A percentile compares a stretch with the other conserved stretches of the same genome.
Evolutionary conservation across 1,140 invertebrate species (phyloP).

Genomic region (Cherax destructor): DNA sequence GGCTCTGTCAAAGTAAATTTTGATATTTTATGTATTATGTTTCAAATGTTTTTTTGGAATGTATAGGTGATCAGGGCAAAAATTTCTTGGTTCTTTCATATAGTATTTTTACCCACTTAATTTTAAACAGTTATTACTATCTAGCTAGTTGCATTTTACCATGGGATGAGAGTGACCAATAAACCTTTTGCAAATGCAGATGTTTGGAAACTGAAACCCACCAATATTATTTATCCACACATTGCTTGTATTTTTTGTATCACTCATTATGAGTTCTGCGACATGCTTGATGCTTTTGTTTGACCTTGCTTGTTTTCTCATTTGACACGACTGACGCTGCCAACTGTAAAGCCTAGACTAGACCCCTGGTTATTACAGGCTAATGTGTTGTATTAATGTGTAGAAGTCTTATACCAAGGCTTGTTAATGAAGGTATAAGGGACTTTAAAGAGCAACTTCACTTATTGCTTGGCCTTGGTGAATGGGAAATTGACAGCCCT

Average conservation of each 20-base stretch:
- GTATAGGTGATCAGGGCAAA: not conserved
- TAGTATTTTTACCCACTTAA: not conserved
- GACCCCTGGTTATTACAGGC: not conserved
- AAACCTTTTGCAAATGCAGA: not conserved
- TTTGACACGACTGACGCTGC: slow-evolving; percentile 52
- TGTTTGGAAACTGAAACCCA: not conserved
- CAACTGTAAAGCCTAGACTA: slow-evolving; percentile 41
- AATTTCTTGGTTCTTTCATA: not conserved
- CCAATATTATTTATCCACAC: not conserved
- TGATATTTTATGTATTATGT: not conserved
- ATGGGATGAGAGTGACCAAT: not conserved
- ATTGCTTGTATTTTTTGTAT: not conserved
- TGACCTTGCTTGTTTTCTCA: slow-evolving; percentile 32
- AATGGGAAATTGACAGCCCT: not conserved
- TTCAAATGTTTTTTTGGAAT: slow-evolving; percentile 3
- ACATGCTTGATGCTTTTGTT: slow-evolving; percentile 7
- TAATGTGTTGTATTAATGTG: slow-evolving; percentile 19
- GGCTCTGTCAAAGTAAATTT: not conserved
- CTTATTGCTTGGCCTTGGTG: not conserved
- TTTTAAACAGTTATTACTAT: no score
- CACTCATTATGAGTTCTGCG: not conserved
- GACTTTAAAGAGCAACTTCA: not conserved
- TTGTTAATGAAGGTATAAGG: not conserved
- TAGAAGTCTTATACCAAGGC: not conserved
- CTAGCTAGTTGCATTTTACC: no score